Base-by-base conservation (phyloP, 2,113 vertebrate genomes). In the Oreochromis aureus region DNA sequence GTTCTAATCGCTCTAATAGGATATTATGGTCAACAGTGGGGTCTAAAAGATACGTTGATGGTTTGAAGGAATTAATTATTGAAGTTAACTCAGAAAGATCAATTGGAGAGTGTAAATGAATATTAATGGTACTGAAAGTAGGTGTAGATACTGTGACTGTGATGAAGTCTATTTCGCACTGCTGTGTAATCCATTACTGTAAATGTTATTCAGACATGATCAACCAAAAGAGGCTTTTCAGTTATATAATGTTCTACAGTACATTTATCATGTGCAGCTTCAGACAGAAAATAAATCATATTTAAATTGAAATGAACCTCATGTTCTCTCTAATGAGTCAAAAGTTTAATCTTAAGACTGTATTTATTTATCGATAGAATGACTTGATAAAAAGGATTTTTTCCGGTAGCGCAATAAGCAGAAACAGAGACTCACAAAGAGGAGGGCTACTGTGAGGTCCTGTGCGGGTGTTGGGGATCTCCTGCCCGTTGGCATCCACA, bases 391-490 rank as follows among this genome's bases (percentile, higher is more conserved):
- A 61, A 39, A 61, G 10, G 30, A 19, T 59, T 59, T 58, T 63
- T 63, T 2, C 9, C 3, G 2, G n/a, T 39, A 7, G 36, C 11
- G 22, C n/a, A 71, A 24, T 10, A 24, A 71, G 39, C 36, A 24
- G 39, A 71, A 71, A 24, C 39, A 16, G 6, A 11, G 11, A 97
- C 98, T 98, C 96, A 98, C 98, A 98, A 0, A 97, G 96, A 3
- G 97, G 96, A 24, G 18, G 85, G 86, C 91, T 92, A 82, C 96
- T 97, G 0, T 48, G 69, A 48, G 95, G 93, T 3, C 95, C 93
- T 0, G 96, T 97, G 59, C 97, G 96, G 66, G 97, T 98, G 90
- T 97, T 96, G 58, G 97, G 96, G 66, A 98, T 89, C 92, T 99
- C 97, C 5, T 95, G 96, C 22, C 98, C 98, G 0, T 94, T 92